Evolutionary conservation across 2,113 vertebrate genomes (phyloP).

Genomic region (Petrocephalus zakoni): DNA sequence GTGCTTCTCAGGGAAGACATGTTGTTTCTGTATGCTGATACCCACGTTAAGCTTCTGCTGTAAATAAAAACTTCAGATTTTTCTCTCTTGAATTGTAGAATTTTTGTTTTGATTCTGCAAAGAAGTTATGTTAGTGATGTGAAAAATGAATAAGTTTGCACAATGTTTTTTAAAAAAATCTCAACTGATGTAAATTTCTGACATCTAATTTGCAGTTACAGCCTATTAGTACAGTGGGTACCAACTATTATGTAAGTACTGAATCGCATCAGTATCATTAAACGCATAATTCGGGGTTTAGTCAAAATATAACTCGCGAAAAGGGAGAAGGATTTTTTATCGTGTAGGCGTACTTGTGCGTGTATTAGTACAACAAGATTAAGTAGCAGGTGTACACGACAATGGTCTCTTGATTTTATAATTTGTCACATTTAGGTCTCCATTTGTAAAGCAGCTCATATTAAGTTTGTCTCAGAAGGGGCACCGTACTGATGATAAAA

Average conservation of each 20-base stretch:
- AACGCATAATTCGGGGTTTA: not conserved
- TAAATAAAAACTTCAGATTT: not conserved
- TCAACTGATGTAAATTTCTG: too few relatives aligned
- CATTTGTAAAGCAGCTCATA: not conserved
- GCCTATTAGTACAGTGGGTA: too few relatives aligned
- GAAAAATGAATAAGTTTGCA: not conserved
- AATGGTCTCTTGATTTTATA: not conserved
- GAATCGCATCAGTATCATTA: not conserved
- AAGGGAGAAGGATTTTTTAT: too few relatives aligned
- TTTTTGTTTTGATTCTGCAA: not conserved
- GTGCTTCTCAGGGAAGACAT: conserved; percentile 20
- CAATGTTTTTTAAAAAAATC: too few relatives aligned
- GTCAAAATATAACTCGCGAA: not conserved
- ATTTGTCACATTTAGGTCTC: not conserved
- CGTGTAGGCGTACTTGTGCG: too few relatives aligned
- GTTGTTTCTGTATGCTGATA: not conserved
- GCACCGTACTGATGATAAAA: too few relatives aligned
- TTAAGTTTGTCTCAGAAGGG: not conserved
- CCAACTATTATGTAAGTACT: not conserved
- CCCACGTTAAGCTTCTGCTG: not conserved
- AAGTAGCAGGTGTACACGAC: not conserved
- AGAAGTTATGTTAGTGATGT: not conserved
- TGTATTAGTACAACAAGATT: not conserved
- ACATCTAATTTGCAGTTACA: too few relatives aligned
- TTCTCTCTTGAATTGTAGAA: not conserved